These are phyloP conservation scores for Urosaurus nigricauda DNA, from an alignment of 2,797 vertebrate genomes.

Conservation along the genomic window DNA sequence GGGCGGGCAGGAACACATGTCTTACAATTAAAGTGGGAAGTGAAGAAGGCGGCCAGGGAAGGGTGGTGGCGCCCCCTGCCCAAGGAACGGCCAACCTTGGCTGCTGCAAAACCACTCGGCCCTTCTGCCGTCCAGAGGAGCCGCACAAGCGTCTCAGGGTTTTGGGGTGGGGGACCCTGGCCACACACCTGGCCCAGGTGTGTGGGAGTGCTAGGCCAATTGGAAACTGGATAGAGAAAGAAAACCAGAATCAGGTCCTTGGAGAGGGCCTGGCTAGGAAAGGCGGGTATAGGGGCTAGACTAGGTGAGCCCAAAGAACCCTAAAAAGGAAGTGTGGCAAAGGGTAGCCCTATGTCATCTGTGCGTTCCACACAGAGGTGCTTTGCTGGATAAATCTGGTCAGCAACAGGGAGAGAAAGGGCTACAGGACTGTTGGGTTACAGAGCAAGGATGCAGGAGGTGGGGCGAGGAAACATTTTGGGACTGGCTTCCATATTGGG, in stretches of 20 bases:
- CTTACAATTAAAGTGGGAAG: background rate
- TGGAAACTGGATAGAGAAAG: too few species aligned
- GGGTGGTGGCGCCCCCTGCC: constrained; percentile 39
- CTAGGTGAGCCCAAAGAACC: background rate
- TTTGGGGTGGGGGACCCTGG: too few species aligned
- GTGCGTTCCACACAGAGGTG: background rate
- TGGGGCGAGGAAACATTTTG: background rate
- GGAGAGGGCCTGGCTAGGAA: background rate
- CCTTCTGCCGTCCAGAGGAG: background rate
- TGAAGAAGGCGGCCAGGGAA: background rate
- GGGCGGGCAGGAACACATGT: background rate
- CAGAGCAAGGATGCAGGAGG: background rate
- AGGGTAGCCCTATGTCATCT: background rate
- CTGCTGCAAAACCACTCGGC: background rate
- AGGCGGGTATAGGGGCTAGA: background rate
- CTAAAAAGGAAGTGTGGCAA: background rate
- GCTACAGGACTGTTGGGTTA: background rate
- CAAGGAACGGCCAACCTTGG: background rate
- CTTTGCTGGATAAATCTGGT: background rate
- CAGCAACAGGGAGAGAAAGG: background rate
- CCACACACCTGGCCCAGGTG: background rate
- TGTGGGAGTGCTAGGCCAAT: background rate
- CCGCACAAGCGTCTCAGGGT: background rate
- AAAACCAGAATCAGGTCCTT: background rate
- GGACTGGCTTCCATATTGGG: background rate